Evolutionary conservation across 2,888 invertebrate species (phyloP).

Genomic region (Campoletis raptor): DNA sequence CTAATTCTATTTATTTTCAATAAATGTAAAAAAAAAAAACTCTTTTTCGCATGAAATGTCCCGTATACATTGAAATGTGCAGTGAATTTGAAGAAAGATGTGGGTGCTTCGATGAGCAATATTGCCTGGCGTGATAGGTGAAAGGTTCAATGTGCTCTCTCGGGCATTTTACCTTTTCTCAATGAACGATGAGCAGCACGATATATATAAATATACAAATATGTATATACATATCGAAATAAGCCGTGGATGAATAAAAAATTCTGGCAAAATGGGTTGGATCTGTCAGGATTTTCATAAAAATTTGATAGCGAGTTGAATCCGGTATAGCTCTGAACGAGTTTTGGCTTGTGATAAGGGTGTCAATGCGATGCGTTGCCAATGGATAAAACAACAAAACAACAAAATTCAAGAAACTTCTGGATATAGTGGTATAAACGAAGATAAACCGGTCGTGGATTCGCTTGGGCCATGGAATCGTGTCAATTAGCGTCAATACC

Average conservation of each 20-base stretch:
- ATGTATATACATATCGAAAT: neutral
- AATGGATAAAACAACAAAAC: constrained; percentile 4
- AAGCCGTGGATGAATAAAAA: constrained; percentile 2
- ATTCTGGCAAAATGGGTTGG: neutral
- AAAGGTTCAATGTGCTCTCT: constrained; percentile 80
- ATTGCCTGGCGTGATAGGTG: constrained; percentile 81
- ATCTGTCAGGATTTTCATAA: neutral
- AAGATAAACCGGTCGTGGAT: constrained; percentile 66
- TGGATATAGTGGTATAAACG: constrained; percentile 43
- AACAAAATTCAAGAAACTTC: constrained; percentile 22
- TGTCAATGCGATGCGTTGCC: constrained; percentile 23
- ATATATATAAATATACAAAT: constrained; percentile 4
- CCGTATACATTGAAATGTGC: neutral
- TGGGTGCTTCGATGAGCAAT: constrained; percentile 73
- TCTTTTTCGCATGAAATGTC: neutral
- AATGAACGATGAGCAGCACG: constrained; percentile 24
- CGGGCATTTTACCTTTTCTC: constrained; percentile 64
- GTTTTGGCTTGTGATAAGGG: constrained; percentile 28
- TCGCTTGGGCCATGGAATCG: constrained; percentile 59
- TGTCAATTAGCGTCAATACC: constrained; percentile 62
- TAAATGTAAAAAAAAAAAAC: neutral
- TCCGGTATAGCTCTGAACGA: neutral
- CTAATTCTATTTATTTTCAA: neutral
- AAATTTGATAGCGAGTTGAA: neutral
- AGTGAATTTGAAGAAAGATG: constrained; percentile 20